These are phyloP conservation scores for Oreochromis tanganicae DNA, from an alignment of 2,113 vertebrate species.

Conservation along the genomic window DNA sequence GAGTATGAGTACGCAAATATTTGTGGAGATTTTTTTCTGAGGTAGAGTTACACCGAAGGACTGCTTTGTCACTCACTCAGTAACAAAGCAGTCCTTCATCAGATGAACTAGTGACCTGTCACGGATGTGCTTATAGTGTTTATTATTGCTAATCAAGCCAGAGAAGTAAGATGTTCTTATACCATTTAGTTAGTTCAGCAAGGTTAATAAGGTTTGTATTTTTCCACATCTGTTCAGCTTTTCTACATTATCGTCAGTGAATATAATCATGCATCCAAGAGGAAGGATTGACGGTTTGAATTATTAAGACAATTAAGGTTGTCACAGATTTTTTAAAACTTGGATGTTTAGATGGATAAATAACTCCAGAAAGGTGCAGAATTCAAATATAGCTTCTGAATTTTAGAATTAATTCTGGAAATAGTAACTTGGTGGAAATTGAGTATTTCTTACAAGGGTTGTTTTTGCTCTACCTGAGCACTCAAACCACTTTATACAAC, in stretches of 20 bases:
- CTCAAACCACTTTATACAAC: too few species aligned
- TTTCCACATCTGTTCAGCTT: neutral
- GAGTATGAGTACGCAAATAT: neutral
- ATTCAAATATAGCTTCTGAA: neutral
- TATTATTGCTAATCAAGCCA: neutral
- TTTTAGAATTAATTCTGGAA: neutral
- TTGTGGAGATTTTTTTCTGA: neutral
- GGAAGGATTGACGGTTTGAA: neutral
- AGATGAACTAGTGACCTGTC: neutral
- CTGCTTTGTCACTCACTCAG: neutral
- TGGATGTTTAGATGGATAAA: too few species aligned
- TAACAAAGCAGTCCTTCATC: neutral
- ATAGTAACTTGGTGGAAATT: too few species aligned
- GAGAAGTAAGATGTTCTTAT: neutral
- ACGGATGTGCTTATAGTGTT: neutral
- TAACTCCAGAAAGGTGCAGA: neutral
- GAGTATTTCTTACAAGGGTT: too few species aligned
- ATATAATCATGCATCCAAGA: neutral
- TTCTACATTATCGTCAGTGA: neutral
- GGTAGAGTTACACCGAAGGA: fast-evolving
- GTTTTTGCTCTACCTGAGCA: too few species aligned
- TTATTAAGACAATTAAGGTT: neutral
- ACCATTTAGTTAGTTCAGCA: neutral
- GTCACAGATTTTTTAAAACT: too few species aligned
- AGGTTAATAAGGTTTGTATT: neutral